Evolutionary conservation across 2,797 vertebrate genomes (phyloP).

Genomic region (Gobionotothen gibberifrons): DNA sequence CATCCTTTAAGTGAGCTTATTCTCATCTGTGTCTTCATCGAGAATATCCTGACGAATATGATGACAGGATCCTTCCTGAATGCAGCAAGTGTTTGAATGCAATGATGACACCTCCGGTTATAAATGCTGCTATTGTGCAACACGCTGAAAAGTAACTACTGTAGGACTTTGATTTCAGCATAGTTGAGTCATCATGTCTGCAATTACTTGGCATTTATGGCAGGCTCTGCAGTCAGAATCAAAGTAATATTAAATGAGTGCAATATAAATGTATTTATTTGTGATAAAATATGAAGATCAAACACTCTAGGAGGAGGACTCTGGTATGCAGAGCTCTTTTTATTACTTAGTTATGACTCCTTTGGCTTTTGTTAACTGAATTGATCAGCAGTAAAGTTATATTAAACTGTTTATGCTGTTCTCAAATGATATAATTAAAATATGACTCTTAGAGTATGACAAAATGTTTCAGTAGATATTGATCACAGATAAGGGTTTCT

Average conservation of each 20-base stretch:
- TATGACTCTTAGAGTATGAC: neutral
- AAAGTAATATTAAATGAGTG: neutral
- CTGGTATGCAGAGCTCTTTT: neutral
- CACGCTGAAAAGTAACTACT: neutral
- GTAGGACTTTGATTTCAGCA: conserved; percentile 15
- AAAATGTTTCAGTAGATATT: neutral
- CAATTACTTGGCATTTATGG: neutral
- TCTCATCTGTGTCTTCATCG: conserved; percentile 23
- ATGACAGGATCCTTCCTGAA: conserved; percentile 29
- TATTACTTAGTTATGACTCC: neutral
- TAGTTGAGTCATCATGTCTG: conserved; percentile 27
- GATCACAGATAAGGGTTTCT: neutral
- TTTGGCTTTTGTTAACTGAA: neutral
- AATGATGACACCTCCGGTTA: neutral
- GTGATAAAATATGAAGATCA: neutral
- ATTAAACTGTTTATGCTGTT: neutral
- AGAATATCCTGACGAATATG: conserved; percentile 1
- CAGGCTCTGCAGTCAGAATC: conserved; percentile 9
- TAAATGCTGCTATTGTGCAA: conserved; percentile 12
- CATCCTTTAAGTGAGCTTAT: conserved; percentile 9
- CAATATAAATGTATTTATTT: neutral
- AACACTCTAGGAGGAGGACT: neutral
- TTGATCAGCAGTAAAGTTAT: neutral
- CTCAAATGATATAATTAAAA: neutral
- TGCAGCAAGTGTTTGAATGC: conserved; percentile 13